These are phyloP conservation scores for Drosophila multiciliata DNA, from an alignment of 2,888 invertebrate species.

Conservation along the genomic window DNA sequence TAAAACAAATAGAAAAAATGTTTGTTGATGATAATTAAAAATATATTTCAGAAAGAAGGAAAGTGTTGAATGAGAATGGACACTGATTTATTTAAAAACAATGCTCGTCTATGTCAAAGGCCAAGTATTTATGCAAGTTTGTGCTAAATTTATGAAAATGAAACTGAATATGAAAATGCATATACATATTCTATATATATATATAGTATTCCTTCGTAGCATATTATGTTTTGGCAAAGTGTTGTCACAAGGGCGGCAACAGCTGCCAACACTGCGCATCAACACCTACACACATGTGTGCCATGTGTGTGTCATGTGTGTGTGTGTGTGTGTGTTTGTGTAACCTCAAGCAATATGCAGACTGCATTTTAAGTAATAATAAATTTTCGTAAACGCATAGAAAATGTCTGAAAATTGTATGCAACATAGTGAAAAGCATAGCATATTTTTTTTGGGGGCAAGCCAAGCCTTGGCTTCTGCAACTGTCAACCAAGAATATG, in stretches of 20 bases:
- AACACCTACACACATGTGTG: slow-evolving; percentile 58
- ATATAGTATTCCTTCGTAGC: slow-evolving; percentile 11
- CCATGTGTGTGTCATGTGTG: slow-evolving; percentile 3
- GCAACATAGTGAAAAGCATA: slow-evolving; percentile 26
- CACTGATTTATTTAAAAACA: slow-evolving; percentile 11
- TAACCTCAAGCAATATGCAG: slow-evolving; percentile 41
- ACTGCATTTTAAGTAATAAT: slow-evolving; percentile 55
- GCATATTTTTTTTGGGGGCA: slow-evolving; percentile 30
- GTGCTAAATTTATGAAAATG: slow-evolving; percentile 71
- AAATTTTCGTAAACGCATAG: slow-evolving; percentile 48
- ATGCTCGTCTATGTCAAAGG: slow-evolving; percentile 14
- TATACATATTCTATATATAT: neutral
- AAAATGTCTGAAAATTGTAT: slow-evolving; percentile 30
- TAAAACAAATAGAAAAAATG: slow-evolving; percentile 7
- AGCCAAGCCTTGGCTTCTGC: slow-evolving; percentile 12
- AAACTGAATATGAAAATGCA: slow-evolving; percentile 47
- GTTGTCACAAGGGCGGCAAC: slow-evolving; percentile 72
- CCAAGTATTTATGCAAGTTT: slow-evolving; percentile 67
- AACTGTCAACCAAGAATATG: slow-evolving; percentile 37
- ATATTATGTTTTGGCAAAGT: slow-evolving; percentile 54
- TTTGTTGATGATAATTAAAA: slow-evolving; percentile 4
- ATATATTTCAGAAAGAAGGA: neutral
- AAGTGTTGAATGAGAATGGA: slow-evolving; percentile 11
- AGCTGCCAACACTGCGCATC: slow-evolving; percentile 77
- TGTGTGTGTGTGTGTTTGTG: slow-evolving; percentile 15